Conservation (phyloP, 2,888 invertebrate genomes). For the Camptogramma bilineatum region DNA sequence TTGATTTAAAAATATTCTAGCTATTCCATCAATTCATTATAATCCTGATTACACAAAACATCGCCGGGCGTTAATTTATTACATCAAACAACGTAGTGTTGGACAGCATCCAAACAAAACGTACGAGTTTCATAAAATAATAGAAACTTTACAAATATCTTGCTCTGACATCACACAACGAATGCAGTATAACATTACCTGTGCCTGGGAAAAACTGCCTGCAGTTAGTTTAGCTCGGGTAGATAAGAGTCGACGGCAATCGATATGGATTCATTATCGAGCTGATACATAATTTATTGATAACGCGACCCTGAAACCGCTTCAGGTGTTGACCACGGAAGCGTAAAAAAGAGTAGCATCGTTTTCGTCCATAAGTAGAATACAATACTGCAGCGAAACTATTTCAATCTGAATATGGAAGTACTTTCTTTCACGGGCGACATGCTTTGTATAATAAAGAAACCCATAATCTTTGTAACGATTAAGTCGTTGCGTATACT, state of each 20-base stretch:
- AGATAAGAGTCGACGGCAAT: constrained; percentile 26
- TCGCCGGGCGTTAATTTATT: constrained; percentile 7
- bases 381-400: no score
- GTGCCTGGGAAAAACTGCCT: constrained; percentile 2
- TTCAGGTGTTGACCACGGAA: constrained; percentile 19
- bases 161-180: background rate
- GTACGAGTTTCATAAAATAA: constrained; percentile 11
- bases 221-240: background rate
- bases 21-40: background rate
- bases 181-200: background rate
- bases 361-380: background rate
- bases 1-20: no score
- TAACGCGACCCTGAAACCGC: constrained; percentile 42
- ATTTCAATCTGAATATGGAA: no score
- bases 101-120: constrained; percentile 26
- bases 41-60: background rate
- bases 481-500: no score
- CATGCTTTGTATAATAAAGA: no score
- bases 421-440: no score
- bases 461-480: no score
- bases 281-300: constrained; percentile 46
- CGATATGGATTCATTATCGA: constrained; percentile 44
- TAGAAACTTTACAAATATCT: background rate
- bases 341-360: background rate
- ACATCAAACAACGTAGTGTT: constrained; percentile 18